Conservation (phyloP, 2,888 invertebrate species). For the Drosophila kokeensis region DNA sequence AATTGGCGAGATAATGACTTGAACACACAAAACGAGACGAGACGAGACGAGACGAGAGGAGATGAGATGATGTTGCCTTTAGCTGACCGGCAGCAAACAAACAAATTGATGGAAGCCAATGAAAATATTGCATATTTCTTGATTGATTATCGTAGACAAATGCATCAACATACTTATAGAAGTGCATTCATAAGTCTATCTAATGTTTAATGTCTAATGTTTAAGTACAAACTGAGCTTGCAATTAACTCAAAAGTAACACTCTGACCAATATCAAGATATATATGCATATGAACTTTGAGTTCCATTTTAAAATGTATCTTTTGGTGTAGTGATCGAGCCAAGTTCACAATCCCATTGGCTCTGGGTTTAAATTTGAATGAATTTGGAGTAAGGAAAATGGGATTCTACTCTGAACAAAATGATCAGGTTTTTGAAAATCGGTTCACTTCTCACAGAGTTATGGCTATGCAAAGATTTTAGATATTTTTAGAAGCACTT, state of each 20-base stretch:
- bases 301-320: not conserved
- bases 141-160: not conserved
- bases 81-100: slow-evolving; percentile 33
- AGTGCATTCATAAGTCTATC: not conserved
- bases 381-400: not conserved
- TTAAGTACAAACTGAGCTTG: not conserved
- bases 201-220: no score
- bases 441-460: not conserved
- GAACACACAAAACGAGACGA: slow-evolving; percentile 26
- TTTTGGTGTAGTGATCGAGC: not conserved
- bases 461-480: not conserved
- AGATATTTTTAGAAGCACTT: not conserved
- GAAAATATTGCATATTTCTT: slow-evolving; percentile 28
- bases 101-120: slow-evolving; percentile 33
- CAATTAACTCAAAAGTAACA: not conserved
- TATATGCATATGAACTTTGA: not conserved
- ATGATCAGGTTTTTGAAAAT: not conserved
- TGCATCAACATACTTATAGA: not conserved
- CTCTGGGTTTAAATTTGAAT: not conserved
- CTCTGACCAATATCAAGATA: not conserved
- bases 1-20: slow-evolving; percentile 71
- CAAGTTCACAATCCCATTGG: not conserved
- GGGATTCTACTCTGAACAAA: not conserved
- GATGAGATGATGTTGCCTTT: slow-evolving; percentile 14
- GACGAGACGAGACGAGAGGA: slow-evolving; percentile 8